phyloP scores from a whole-genome alignment of 2,888 invertebrate species.

The Cryptus armator region DNA sequence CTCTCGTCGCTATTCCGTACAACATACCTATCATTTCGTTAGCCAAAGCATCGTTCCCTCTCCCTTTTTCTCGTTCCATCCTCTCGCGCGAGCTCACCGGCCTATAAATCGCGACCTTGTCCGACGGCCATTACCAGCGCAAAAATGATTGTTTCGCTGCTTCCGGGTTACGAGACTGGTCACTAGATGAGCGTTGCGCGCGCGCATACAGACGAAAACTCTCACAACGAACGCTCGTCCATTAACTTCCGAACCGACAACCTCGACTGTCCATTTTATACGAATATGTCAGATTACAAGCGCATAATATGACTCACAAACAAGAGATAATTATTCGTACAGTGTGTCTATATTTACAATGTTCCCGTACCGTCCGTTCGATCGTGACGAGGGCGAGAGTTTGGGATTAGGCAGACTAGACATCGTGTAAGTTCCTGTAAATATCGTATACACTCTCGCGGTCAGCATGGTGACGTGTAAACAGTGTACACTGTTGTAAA shows the following conservation, averaged over 20 bases:
- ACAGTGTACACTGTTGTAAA: neutral
- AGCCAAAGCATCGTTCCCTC: neutral
- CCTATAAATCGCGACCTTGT: constrained; percentile 74
- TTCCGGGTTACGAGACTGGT: constrained; percentile 62
- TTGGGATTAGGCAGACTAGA: neutral
- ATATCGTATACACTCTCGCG: neutral
- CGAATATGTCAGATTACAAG: constrained; percentile 49
- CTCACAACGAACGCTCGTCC: constrained; percentile 56
- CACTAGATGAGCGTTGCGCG: constrained; percentile 4
- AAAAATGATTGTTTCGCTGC: constrained; percentile 76
- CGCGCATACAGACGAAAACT: no score
- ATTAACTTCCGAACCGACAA: constrained; percentile 67
- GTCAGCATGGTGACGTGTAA: neutral
- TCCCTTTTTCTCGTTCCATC: constrained; percentile 20
- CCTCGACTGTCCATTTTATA: constrained; percentile 40
- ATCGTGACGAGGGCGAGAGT: neutral
- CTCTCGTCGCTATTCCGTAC: constrained; percentile 53
- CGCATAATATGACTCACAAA: constrained; percentile 20
- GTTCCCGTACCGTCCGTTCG: neutral
- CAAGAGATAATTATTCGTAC: constrained; percentile 21
- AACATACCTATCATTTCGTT: constrained; percentile 15
- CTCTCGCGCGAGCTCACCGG: constrained; percentile 58
- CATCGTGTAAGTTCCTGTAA: constrained; percentile 6
- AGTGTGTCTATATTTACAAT: neutral
- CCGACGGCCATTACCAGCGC: constrained; percentile 72